Base-by-base conservation (phyloP, 1,140 invertebrate species). In the Amyelois transitella region DNA sequence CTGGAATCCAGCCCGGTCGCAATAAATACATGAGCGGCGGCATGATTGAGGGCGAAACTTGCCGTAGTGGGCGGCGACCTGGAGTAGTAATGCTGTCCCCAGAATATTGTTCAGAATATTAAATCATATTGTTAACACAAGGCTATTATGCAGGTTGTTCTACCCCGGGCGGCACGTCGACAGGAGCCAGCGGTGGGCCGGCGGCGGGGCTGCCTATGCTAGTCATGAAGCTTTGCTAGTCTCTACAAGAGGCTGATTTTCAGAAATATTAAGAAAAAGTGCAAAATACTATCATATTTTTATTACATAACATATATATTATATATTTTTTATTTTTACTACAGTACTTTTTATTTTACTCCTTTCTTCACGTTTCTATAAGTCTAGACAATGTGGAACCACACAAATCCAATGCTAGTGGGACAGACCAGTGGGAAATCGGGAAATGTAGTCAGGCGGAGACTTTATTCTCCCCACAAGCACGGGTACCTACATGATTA, bases 141-240 rank as follows among this genome's bases (percentile, higher is more conserved):
- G 45, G 71, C 64, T 75, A 66, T 74, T 75, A 62, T 56, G 59
- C 75, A 84, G 83, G 79, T 83, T 83, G 32, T 38, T 74, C 66
- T 53, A 45, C 63, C 22, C 58, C 72, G 28, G 62, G 58, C 32
- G 70, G 60, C 17, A 60, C 56, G 21, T 55, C 55, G 21, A 60
- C 44, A 14, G 51, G 53, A 48, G 60, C 54, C 18, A 58, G 55
- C 45, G 61, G 62, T 18, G 68, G 60, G 6, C 55, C 72, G 19
- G 66, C 69, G 18, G 62, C 71, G 43, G 74, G 72, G 14, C 54
- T 81, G 48, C 82, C 82, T 14, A 58, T 84, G 50, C 45, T 84
- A 58, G 72, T 86, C 32, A 82, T 86, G 82, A 84, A 84, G 68
- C 72, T 86, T 22, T 82, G 79, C 61, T 84, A 72, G 71, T 43